These are phyloP conservation scores for Eupeodes corollae DNA, from an alignment of 1,140 invertebrate genomes.

Conservation along the genomic window DNA sequence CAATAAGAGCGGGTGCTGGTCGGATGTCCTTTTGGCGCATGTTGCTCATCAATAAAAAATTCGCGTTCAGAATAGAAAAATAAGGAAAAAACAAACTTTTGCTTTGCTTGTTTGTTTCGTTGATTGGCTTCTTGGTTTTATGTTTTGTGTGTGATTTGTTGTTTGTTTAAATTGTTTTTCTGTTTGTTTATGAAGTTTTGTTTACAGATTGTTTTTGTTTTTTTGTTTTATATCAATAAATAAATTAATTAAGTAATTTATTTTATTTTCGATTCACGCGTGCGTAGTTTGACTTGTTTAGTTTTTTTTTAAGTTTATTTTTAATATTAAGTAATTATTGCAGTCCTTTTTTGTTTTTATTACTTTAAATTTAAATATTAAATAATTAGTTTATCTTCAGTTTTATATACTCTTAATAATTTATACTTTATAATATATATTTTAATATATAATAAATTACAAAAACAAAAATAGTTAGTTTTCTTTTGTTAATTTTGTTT, in stretches of 20 bases:
- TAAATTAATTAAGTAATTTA: constrained; percentile 1
- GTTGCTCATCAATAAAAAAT: constrained; percentile 41
- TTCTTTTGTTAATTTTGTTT: constrained; percentile 4
- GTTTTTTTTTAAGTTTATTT: no score
- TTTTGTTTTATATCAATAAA: constrained; percentile 1
- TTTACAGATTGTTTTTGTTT: background rate
- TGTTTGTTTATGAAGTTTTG: constrained; percentile 3
- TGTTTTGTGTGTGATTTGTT: background rate
- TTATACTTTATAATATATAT: background rate
- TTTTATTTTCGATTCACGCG: background rate
- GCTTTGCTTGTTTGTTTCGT: background rate
- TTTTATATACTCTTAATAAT: background rate
- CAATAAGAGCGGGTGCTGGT: constrained; percentile 86
- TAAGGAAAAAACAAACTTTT: constrained; percentile 2
- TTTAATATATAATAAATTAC: no score
- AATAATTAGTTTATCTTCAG: background rate
- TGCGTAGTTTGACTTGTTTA: no score
- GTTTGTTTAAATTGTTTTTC: constrained; percentile 1
- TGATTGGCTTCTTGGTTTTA: constrained; percentile 1
- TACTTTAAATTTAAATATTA: background rate
- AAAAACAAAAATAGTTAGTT: background rate
- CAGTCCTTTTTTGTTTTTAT: no score
- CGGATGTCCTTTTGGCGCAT: constrained; percentile 86
- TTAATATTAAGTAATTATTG: no score
- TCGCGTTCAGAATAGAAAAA: background rate